A percentile compares a stretch with the other conserved stretches of the same genome.
These are phyloP conservation scores for Cordilura impudica DNA, from an alignment of 2,888 invertebrate genomes.

Conservation along the genomic window DNA sequence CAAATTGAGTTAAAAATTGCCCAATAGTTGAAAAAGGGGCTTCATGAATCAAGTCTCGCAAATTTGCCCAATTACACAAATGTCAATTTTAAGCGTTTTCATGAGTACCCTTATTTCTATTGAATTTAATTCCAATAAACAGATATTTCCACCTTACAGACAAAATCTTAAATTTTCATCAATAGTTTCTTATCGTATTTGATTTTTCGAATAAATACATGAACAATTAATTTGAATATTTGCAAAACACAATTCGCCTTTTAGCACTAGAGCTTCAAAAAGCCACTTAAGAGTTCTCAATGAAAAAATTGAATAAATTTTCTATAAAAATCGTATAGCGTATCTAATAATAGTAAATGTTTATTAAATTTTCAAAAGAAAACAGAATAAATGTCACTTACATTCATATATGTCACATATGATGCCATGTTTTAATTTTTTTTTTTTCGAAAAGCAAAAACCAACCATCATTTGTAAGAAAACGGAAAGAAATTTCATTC, in stretches of 20 bases:
- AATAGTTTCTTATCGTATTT: no score
- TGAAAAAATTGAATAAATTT: not conserved
- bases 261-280: not conserved
- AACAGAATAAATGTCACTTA: not conserved
- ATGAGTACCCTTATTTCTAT: no score
- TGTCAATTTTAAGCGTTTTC: no score
- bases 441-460: not conserved
- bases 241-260: not conserved
- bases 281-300: not conserved
- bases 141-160: not conserved
- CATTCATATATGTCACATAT: not conserved
- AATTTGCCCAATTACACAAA: no score
- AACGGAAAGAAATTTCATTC: constrained; percentile 9
- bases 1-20: no score
- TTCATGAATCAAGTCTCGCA: no score
- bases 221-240: not conserved
- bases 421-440: no score
- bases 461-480: constrained; percentile 20
- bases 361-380: not conserved
- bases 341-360: not conserved
- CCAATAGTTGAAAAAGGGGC: no score
- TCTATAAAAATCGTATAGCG: not conserved
- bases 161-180: not conserved
- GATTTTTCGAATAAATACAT: not conserved
- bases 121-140: not conserved